Evolutionary conservation across 2,888 invertebrate genomes (phyloP).

Genomic region (Girardia tigrina): DNA sequence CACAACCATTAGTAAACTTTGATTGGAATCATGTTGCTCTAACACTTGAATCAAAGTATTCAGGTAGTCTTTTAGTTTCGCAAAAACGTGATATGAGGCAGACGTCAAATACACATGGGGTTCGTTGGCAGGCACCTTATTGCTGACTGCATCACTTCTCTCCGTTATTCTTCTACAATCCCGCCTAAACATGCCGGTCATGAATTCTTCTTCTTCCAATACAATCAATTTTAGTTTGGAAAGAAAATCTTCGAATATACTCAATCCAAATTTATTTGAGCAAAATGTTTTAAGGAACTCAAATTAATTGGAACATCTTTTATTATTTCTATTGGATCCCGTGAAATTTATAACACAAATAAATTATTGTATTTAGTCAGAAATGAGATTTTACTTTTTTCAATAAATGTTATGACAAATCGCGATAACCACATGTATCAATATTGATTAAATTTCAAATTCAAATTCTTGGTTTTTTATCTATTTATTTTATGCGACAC

Average conservation of each 20-base stretch:
- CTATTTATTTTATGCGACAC: too few species aligned
- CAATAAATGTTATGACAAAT: too few species aligned
- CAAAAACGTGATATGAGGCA: background rate
- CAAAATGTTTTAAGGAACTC: too few species aligned
- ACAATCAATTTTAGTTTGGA: background rate
- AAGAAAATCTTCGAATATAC: background rate
- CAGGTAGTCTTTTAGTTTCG: background rate
- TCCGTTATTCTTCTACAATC: background rate
- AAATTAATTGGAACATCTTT: too few species aligned
- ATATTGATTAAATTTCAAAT: too few species aligned
- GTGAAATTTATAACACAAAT: too few species aligned
- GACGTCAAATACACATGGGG: background rate
- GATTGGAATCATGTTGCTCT: background rate
- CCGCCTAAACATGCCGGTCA: background rate
- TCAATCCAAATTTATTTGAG: too few species aligned
- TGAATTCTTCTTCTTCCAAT: background rate
- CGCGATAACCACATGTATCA: too few species aligned
- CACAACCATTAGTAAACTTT: background rate
- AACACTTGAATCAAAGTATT: background rate
- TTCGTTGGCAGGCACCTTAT: background rate
- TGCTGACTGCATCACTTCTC: background rate
- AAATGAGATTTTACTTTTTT: too few species aligned
- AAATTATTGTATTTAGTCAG: too few species aligned
- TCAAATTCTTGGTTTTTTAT: too few species aligned
- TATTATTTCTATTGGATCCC: too few species aligned